phyloP scores from a whole-genome alignment of 92 coral and sea anemone species.

The Palythoa heliodiscus region DNA sequence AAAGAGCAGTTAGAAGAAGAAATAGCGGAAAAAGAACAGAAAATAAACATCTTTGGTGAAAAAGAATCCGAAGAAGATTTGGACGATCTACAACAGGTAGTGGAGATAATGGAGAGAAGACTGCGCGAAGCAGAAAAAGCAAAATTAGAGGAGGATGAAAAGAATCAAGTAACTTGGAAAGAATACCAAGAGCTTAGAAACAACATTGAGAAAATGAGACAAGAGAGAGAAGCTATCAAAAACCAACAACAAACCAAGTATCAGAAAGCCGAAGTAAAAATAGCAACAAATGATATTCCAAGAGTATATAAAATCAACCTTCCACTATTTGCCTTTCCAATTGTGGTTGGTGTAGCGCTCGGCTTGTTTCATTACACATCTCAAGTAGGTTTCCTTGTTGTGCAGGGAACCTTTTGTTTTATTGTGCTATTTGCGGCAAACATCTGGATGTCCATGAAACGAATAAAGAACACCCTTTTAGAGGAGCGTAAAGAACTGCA shows the following conservation, averaged over 20 bases:
- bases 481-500: conserved; percentile 68
- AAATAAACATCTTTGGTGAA: conserved; percentile 51
- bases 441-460: conserved; percentile 65
- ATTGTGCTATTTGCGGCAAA: conserved; percentile 55
- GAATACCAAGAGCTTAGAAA: conserved; percentile 75
- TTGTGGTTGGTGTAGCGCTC: conserved; percentile 64
- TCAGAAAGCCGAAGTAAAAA: conserved; percentile 35
- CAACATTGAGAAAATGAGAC: conserved; percentile 70
- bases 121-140: conserved; percentile 66
- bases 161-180: conserved; percentile 52
- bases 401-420: conserved; percentile 45
- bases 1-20: conserved; percentile 73
- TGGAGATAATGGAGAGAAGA: conserved; percentile 56
- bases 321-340: conserved; percentile 61
- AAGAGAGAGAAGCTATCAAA: conserved; percentile 60
- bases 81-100: conserved; percentile 50
- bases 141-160: conserved; percentile 66
- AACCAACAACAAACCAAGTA: conserved; percentile 46
- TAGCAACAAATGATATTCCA: conserved; percentile 47
- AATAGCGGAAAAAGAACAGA: conserved; percentile 60
- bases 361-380: conserved; percentile 54
- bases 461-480: conserved; percentile 53
- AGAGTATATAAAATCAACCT: conserved; percentile 55
- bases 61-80: conserved; percentile 36
- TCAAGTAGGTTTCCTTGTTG: conserved; percentile 55